Evolutionary conservation across 2,888 invertebrate species (phyloP).

Genomic region (Lycaena phlaeas): DNA sequence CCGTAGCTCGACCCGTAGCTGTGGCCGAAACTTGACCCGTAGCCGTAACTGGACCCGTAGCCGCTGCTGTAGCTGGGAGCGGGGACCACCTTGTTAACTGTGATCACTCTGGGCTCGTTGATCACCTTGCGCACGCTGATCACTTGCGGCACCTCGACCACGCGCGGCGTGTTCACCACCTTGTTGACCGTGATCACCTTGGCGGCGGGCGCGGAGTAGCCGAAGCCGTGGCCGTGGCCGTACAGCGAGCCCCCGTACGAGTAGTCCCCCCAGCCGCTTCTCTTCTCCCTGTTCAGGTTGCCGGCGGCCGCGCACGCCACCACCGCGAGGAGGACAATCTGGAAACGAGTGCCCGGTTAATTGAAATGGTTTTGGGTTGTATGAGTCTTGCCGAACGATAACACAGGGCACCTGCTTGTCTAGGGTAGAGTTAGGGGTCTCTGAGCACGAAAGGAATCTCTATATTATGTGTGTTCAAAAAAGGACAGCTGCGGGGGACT

Average conservation of each 20-base stretch:
- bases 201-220: constrained; percentile 23
- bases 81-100: constrained; percentile 41
- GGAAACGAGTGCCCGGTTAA: background rate
- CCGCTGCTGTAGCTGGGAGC: constrained; percentile 24
- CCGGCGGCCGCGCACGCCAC: constrained; percentile 17
- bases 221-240: constrained; percentile 16
- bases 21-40: constrained; percentile 15
- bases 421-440: too few relatives aligned
- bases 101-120: constrained; percentile 38
- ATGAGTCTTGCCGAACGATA: too few relatives aligned
- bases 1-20: constrained; percentile 14
- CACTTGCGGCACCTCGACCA: constrained; percentile 33
- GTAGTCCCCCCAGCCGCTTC: constrained; percentile 10
- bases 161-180: constrained; percentile 32
- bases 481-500: too few relatives aligned
- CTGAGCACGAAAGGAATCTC: too few relatives aligned
- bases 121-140: constrained; percentile 36
- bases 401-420: too few relatives aligned
- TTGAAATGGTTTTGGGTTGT: too few relatives aligned
- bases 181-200: constrained; percentile 33
- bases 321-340: constrained; percentile 18
- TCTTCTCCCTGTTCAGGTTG: constrained; percentile 20
- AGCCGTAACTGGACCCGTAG: constrained; percentile 17
- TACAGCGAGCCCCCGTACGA: background rate
- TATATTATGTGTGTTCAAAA: too few relatives aligned